Percentiles rank a stretch among this genome's conserved stretches.
Evolutionary conservation across 2,113 vertebrate species (phyloP).

Genomic region (Neogale vison): DNA sequence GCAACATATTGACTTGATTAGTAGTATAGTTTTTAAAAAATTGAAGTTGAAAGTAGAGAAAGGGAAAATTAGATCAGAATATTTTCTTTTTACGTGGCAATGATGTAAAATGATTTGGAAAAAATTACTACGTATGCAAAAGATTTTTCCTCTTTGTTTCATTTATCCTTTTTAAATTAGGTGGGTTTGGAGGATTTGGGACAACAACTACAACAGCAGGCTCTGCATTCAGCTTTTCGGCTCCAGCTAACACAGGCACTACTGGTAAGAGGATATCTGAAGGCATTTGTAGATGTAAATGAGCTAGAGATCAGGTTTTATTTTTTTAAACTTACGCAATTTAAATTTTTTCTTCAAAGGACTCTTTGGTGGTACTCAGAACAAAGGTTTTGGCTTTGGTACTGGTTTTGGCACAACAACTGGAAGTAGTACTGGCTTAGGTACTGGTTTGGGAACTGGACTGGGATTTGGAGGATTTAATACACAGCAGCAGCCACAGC

Average conservation of each 20-base stretch:
- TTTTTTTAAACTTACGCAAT: background rate
- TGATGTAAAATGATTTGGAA: constrained; percentile 15
- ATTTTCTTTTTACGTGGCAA: background rate
- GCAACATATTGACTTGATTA: background rate
- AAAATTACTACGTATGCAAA: constrained; percentile 4
- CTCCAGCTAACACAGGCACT: constrained; percentile 90
- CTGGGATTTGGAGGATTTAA: constrained; percentile 93
- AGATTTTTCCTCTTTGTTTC: background rate
- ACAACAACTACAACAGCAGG: constrained; percentile 89
- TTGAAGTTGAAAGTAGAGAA: background rate
- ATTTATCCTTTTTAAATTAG: constrained; percentile 82
- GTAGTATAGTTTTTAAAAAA: background rate
- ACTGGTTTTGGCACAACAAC: constrained; percentile 89
- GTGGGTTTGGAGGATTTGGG: constrained; percentile 95
- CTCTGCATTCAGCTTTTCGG: constrained; percentile 93
- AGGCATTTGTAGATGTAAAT: background rate
- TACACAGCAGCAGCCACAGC: constrained; percentile 90
- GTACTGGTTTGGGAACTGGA: constrained; percentile 90
- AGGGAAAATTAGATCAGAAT: constrained; percentile 16
- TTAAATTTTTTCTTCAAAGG: constrained; percentile 81
- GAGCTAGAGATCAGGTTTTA: background rate
- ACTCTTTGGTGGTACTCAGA: constrained; percentile 93
- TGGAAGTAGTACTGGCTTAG: constrained; percentile 89
- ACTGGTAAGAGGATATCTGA: constrained; percentile 77
- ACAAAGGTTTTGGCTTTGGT: constrained; percentile 97